Conservation (phyloP, 2,888 invertebrate genomes). For the Julus scanicus region DNA sequence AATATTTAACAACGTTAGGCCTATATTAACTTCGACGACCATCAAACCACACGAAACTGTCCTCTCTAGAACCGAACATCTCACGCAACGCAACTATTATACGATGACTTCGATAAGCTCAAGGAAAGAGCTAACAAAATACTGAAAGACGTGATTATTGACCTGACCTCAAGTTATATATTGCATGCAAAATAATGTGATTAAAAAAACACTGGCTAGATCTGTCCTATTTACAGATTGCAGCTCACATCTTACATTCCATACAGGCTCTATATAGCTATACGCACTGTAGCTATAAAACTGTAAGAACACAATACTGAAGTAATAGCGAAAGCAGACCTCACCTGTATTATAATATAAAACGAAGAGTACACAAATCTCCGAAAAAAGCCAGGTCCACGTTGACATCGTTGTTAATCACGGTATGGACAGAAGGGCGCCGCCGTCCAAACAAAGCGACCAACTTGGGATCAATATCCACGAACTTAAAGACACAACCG, state of each 20-base stretch:
- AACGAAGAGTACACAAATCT: conserved; percentile 46
- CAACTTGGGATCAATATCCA: conserved; percentile 8
- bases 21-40: background rate
- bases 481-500: background rate
- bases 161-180: background rate
- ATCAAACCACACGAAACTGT: background rate
- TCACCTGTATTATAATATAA: conserved; percentile 48
- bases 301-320: background rate
- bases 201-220: background rate
- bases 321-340: background rate
- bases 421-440: conserved; percentile 44
- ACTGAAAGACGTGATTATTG: background rate
- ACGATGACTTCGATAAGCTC: background rate
- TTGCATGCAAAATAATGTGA: background rate
- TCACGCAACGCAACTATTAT: background rate
- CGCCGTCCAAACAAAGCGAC: conserved; percentile 51
- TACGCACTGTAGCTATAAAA: background rate
- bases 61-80: background rate
- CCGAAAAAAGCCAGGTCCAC: conserved; percentile 45
- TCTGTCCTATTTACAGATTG: conserved; percentile 28
- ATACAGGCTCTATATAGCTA: background rate
- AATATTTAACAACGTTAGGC: background rate
- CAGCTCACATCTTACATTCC: background rate
- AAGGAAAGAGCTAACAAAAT: background rate
- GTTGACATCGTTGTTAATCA: conserved; percentile 50